A percentile compares a stretch with the other conserved stretches of the same genome.
Evolutionary conservation across 2,797 vertebrate genomes (phyloP).

Genomic region (Pelochelys cantorii): DNA sequence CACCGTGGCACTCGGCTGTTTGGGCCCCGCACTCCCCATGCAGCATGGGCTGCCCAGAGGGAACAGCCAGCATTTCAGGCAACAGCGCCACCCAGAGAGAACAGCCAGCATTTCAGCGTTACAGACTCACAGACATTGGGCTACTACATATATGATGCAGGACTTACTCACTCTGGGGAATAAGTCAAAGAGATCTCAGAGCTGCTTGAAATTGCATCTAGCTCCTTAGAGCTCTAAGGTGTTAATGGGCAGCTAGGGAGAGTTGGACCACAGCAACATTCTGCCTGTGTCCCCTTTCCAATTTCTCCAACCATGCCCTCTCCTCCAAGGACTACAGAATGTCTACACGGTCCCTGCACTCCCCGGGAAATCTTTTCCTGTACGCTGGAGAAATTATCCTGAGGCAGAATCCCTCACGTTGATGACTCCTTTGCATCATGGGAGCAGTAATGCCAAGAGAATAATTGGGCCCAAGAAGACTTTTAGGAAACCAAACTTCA

Average conservation of each 20-base stretch:
- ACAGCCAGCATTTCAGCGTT: too few relatives aligned
- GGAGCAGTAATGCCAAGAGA: not conserved
- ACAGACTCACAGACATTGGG: too few relatives aligned
- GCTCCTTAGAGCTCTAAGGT: not conserved
- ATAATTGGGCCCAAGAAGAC: not conserved
- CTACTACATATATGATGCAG: too few relatives aligned
- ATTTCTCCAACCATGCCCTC: not conserved
- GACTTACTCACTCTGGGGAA: not conserved
- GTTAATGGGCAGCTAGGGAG: too few relatives aligned
- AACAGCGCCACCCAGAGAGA: too few relatives aligned
- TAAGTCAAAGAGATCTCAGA: not conserved
- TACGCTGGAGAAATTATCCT: not conserved
- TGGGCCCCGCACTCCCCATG: too few relatives aligned
- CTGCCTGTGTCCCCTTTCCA: not conserved
- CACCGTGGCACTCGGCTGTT: too few relatives aligned
- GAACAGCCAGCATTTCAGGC: too few relatives aligned
- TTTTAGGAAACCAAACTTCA: not conserved
- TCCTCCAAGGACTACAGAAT: rapidly evolving
- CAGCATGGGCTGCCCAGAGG: too few relatives aligned
- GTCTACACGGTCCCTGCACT: rapidly evolving
- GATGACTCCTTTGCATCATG: not conserved
- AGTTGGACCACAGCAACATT: rapidly evolving
- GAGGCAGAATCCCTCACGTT: not conserved
- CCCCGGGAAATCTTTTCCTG: not conserved
- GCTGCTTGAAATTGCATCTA: not conserved